phyloP scores from a whole-genome alignment of 1,140 invertebrate genomes.

The Gryon sp. region DNA sequence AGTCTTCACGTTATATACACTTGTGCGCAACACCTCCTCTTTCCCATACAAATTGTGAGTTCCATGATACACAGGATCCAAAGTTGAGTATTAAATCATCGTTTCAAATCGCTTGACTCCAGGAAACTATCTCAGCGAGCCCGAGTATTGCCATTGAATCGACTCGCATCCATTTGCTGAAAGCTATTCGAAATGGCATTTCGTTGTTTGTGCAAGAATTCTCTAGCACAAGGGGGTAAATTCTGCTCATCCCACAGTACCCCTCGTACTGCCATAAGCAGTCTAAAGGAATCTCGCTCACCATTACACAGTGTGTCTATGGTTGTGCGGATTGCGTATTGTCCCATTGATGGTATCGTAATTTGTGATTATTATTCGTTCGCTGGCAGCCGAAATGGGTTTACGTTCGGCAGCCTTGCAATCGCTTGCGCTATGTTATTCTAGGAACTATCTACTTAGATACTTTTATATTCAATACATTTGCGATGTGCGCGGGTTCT shows the following conservation, averaged over 20 bases:
- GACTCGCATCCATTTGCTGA: slow-evolving; percentile 60
- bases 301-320: slow-evolving; percentile 23
- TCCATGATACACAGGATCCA: slow-evolving; percentile 38
- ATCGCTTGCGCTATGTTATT: slow-evolving; percentile 70
- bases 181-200: slow-evolving; percentile 64
- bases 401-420: slow-evolving; percentile 20
- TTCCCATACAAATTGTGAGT: no score
- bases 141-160: slow-evolving; percentile 59
- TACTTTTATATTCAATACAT: slow-evolving; percentile 79
- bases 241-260: slow-evolving; percentile 10
- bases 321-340: slow-evolving; percentile 48
- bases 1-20: background rate
- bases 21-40: no score
- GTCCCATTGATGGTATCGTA: slow-evolving; percentile 58
- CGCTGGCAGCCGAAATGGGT: slow-evolving; percentile 57
- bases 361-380: slow-evolving; percentile 77
- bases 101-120: slow-evolving; percentile 57
- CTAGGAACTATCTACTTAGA: slow-evolving; percentile 74
- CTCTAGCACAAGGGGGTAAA: slow-evolving; percentile 40
- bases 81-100: slow-evolving; percentile 60
- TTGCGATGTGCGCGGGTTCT: slow-evolving; percentile 68
- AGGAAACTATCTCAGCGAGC: slow-evolving; percentile 55
- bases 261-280: slow-evolving; percentile 40
- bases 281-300: slow-evolving; percentile 56
- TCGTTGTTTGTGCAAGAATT: slow-evolving; percentile 66